Evolutionary conservation across 2,888 invertebrate species (phyloP).

Genomic region (Drosophila flavopinicola): DNA sequence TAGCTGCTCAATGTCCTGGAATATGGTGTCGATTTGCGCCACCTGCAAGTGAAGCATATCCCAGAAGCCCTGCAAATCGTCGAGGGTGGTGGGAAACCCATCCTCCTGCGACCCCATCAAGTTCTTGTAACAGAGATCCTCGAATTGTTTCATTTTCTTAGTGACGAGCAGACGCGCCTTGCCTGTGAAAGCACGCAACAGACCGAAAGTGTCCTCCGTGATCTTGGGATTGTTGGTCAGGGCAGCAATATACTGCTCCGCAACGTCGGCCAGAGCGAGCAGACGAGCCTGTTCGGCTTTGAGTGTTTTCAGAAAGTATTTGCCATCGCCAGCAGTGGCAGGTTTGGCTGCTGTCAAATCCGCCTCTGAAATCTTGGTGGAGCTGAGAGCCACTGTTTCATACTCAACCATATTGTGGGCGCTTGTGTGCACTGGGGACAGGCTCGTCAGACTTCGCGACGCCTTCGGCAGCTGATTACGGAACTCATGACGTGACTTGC

Average conservation of each 20-base stretch:
- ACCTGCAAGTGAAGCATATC: constrained; percentile 98
- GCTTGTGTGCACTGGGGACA: constrained; percentile 38
- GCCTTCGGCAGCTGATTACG: constrained; percentile 90
- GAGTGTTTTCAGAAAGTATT: constrained; percentile 91
- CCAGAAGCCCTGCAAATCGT: constrained; percentile 98
- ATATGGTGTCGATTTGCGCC: constrained; percentile 91
- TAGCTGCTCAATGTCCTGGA: constrained; percentile 88
- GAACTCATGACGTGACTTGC: constrained; percentile 88
- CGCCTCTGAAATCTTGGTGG: constrained; percentile 22
- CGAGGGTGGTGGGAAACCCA: constrained; percentile 93
- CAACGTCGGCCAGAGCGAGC: constrained; percentile 88
- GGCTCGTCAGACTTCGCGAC: constrained; percentile 81
- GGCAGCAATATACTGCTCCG: constrained; percentile 88
- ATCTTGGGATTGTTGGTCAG: constrained; percentile 86
- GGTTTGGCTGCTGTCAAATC: too few species aligned
- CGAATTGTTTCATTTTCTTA: constrained; percentile 98
- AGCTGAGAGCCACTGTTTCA: constrained; percentile 22
- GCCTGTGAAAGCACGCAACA: constrained; percentile 94
- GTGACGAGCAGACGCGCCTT: constrained; percentile 94
- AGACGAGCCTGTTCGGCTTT: constrained; percentile 90
- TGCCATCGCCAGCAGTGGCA: constrained; percentile 85
- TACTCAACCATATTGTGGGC: constrained; percentile 71
- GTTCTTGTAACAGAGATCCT: constrained; percentile 89
- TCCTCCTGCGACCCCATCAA: constrained; percentile 89
- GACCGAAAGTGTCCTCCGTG: constrained; percentile 92